Base-by-base conservation (phyloP, 2,888 invertebrate genomes). In the Lithodes maja region DNA sequence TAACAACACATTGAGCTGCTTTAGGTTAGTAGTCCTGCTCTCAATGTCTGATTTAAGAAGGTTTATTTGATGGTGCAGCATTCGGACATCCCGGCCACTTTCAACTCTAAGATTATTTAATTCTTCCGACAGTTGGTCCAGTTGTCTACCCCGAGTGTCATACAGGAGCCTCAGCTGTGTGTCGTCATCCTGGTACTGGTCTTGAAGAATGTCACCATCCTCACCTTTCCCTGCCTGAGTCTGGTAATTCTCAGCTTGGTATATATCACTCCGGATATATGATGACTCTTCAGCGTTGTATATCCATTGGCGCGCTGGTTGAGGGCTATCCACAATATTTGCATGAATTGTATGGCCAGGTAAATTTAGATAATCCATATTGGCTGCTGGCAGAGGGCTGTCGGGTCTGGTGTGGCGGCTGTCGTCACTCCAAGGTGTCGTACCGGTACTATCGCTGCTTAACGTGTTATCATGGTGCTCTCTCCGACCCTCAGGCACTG, bases 131-230 rank as follows among this genome's bases (percentile, higher is more conserved):
- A 84, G 69, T 17, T 79, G 83, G 75, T 91, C 90, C n/a, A 91
- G 69, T 81, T 91, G 88, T 15, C 88, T 86, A n/a, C 91, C 91
- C 49, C 90, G 68, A 7, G 90, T 89, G 12, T 90, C 89, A 82
- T 90, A 91, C 52, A 91, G 85, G 12, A 91, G 85, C 71, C 89
- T 83, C 52, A 91, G 83, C 61, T 91, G 91, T 9, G 87, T 85
- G 71, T 90, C 91, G 2, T 84, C 86, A 7, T 86, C 80, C 17
- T 77, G 71, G 52, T 78, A 84, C 12, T 89, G 82, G 12, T 78
- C 81, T 50, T 61, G 61, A 15, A 77, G 77, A 54, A 12, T n/a
- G 9, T 49, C 49, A n/a, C 61, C 77, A 17, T 90, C 85, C 9
- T 81, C 33, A n/a, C 55, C 74, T 33, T 84, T 77, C 69, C 74